A percentile compares a stretch with the other conserved stretches of the same genome.
These are phyloP conservation scores for Copsychus sechellarum DNA, from an alignment of 2,113 vertebrate species.

Conservation along the genomic window DNA sequence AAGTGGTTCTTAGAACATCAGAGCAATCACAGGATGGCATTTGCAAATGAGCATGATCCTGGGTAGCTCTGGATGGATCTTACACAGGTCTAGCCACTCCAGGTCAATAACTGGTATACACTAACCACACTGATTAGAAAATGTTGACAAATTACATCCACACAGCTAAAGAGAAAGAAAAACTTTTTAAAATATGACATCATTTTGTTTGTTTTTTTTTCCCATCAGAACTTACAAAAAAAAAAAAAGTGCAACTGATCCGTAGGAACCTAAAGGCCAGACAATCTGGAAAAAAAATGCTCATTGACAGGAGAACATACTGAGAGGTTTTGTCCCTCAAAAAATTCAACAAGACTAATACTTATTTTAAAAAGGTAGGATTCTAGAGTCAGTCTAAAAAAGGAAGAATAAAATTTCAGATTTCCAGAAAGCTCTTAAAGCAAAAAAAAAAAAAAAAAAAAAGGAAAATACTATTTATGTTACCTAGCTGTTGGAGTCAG, in stretches of 20 bases:
- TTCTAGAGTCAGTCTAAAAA: not conserved
- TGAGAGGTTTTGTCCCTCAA: not conserved
- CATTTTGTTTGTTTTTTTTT: accelerated
- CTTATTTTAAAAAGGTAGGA: not conserved
- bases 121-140: not conserved
- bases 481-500: not conserved
- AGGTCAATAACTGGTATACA: not conserved
- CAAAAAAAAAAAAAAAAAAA: not conserved
- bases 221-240: not conserved
- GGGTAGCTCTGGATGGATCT: not conserved
- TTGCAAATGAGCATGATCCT: not conserved
- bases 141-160: not conserved
- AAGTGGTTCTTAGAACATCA: not conserved
- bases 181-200: not conserved
- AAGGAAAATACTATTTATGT: not conserved
- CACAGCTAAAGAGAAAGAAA: not conserved
- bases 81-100: not conserved
- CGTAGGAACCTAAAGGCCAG: not conserved
- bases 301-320: not conserved
- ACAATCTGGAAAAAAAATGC: not conserved
- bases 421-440: not conserved
- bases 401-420: not conserved
- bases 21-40: not conserved
- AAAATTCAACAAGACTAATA: not conserved
- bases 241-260: not conserved